A percentile compares a stretch with the other conserved stretches of the same genome.
These are phyloP conservation scores for Drosophila aldrichi DNA, from an alignment of 2,888 invertebrate genomes.

Conservation along the genomic window DNA sequence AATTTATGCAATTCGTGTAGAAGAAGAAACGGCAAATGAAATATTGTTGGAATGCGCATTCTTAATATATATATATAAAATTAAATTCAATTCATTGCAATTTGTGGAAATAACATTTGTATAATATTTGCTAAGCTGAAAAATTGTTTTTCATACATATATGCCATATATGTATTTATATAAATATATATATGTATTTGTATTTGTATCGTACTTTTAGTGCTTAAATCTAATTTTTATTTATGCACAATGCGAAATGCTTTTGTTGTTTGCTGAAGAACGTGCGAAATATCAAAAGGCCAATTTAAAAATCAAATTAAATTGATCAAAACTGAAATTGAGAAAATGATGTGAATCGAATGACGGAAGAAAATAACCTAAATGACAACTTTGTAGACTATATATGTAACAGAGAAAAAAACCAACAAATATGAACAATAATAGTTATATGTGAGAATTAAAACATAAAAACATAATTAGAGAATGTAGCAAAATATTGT, in stretches of 20 bases:
- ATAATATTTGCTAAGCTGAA: constrained; percentile 40
- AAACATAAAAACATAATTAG: constrained; percentile 51
- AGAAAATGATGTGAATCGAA: constrained; percentile 34
- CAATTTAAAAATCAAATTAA: constrained; percentile 22
- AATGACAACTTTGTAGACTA: constrained; percentile 69
- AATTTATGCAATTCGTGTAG: constrained; percentile 3
- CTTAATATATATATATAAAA: constrained; percentile 28
- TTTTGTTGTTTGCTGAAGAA: constrained; percentile 68
- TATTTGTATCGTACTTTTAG: constrained; percentile 50
- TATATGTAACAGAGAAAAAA: constrained; percentile 24
- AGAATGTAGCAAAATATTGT: constrained; percentile 46
- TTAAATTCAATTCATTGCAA: constrained; percentile 50
- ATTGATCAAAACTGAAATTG: constrained; percentile 26
- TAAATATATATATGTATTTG: constrained; percentile 22
- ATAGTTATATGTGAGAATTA: constrained; percentile 53
- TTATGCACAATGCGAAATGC: constrained; percentile 52
- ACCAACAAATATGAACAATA: constrained; percentile 70
- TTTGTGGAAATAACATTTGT: constrained; percentile 34
- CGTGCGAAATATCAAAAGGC: constrained; percentile 33
- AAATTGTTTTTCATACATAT: constrained; percentile 33
- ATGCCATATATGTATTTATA: constrained; percentile 2
- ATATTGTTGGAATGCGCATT: constrained; percentile 49
- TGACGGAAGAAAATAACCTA: constrained; percentile 35
- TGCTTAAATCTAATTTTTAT: constrained; percentile 51
- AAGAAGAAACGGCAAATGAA: constrained; percentile 11